These are phyloP conservation scores for Agonopterix arenella DNA, from an alignment of 2,888 invertebrate genomes.

Conservation along the genomic window DNA sequence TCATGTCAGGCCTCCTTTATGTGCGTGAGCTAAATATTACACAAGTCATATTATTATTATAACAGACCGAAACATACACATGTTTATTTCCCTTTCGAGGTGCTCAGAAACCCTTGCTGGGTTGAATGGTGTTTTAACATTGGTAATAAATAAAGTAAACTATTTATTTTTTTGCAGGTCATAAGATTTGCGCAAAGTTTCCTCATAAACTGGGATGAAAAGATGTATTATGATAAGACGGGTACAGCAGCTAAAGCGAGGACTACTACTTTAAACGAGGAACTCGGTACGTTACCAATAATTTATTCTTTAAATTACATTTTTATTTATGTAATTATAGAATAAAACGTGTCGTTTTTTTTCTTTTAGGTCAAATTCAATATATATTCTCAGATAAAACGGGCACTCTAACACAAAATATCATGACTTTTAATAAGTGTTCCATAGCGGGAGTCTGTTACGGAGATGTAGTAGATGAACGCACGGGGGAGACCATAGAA, in stretches of 20 bases:
- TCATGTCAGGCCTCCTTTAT: no score
- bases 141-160: not conserved
- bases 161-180: constrained; percentile 78
- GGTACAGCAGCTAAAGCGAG: constrained; percentile 96
- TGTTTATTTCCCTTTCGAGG: no score
- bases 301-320: not conserved
- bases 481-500: constrained; percentile 91
- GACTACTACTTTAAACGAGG: constrained; percentile 98
- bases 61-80: no score
- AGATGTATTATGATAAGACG: constrained; percentile 96
- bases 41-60: no score
- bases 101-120: no score
- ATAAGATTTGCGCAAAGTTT: constrained; percentile 99
- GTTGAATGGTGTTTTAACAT: no score
- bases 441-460: constrained; percentile 94
- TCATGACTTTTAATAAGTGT: constrained; percentile 99
- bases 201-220: constrained; percentile 99
- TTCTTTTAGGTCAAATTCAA: constrained; percentile 91
- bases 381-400: constrained; percentile 99
- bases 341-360: constrained; percentile 13
- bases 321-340: not conserved
- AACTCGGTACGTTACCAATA: constrained; percentile 80
- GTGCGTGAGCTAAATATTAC: no score
- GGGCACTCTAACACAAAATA: constrained; percentile 98
- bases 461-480: constrained; percentile 93